Conservation (phyloP, 2,797 vertebrate species). For the Hemibagrus guttatus region DNA sequence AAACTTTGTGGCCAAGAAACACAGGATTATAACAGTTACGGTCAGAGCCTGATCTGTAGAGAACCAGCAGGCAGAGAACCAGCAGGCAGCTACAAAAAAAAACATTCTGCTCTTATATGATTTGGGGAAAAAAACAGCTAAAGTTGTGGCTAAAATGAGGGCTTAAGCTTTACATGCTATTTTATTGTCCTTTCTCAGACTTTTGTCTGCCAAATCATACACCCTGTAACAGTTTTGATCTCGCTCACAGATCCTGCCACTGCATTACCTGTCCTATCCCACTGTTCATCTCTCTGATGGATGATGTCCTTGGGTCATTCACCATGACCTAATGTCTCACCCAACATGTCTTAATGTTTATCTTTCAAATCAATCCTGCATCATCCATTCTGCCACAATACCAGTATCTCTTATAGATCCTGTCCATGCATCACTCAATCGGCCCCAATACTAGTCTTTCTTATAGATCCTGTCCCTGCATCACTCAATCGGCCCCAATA, state of each 20-base stretch:
- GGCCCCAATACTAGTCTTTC: background rate
- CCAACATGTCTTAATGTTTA: background rate
- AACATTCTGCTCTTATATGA: background rate
- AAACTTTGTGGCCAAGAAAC: background rate
- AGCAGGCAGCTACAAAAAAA: slow-evolving; percentile 2
- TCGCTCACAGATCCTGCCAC: background rate
- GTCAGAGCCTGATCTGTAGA: background rate
- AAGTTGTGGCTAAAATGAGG: background rate
- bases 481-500: background rate
- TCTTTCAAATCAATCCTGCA: background rate
- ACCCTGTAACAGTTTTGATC: background rate
- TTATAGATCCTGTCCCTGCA: background rate
- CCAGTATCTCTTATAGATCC: background rate
- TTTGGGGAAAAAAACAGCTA: background rate
- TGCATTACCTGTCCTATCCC: background rate
- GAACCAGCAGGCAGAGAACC: no score
- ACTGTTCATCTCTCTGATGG: background rate
- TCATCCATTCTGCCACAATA: background rate
- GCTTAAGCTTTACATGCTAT: no score
- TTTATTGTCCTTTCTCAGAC: background rate
- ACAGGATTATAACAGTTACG: background rate
- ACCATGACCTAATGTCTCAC: background rate
- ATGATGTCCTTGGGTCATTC: background rate
- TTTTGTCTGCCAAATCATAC: background rate
- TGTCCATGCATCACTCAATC: background rate